Conservation (phyloP, 2,797 vertebrate genomes). For the Petrocephalus schoutedeni region DNA sequence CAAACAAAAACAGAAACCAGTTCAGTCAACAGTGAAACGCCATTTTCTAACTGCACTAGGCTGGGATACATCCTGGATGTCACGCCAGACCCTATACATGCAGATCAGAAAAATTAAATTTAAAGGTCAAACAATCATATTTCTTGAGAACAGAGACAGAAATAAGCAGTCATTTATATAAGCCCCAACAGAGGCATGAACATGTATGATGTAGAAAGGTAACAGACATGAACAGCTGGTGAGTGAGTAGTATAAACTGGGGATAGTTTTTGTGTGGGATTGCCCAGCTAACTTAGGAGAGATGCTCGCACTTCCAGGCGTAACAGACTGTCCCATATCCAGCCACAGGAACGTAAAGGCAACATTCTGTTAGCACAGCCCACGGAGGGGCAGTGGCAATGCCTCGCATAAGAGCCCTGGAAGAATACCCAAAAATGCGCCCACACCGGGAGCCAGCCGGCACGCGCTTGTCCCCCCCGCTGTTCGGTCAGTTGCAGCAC, state of each 20-base stretch:
- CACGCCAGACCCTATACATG: neutral
- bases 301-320: neutral
- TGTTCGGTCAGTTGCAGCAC: neutral
- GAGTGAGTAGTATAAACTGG: neutral
- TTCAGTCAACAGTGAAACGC: neutral
- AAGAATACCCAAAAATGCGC: neutral
- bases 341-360: neutral
- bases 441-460: no score
- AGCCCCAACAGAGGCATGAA: neutral
- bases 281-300: neutral
- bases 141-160: neutral
- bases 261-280: neutral
- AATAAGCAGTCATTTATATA: neutral
- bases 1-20: neutral
- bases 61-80: neutral
- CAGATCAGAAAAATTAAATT: neutral
- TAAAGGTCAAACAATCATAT: neutral
- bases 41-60: neutral
- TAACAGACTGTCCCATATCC: neutral
- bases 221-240: neutral
- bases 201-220: neutral
- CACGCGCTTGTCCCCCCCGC: neutral
- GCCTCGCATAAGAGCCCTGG: neutral
- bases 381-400: neutral
- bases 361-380: neutral